Evolutionary conservation across 2,888 invertebrate genomes (phyloP).

Genomic region (Tipula lateralis): DNA sequence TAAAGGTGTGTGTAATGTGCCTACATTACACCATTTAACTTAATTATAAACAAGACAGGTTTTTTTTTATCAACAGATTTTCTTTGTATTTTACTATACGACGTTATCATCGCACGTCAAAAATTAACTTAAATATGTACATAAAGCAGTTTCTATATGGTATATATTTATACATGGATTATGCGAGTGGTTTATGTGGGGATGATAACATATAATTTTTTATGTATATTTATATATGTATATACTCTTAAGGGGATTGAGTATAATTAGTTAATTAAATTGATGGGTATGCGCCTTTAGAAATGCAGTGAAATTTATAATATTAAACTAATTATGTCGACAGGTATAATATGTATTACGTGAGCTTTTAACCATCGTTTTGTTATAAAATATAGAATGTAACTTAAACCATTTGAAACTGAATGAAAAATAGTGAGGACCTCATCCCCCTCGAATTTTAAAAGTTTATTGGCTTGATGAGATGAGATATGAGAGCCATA

Average conservation of each 20-base stretch:
- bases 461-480: no score
- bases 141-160: not conserved
- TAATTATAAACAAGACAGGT: slow-evolving; percentile 19
- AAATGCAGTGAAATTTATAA: not conserved
- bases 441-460: no score
- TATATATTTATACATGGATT: not conserved
- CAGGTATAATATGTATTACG: no score
- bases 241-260: not conserved
- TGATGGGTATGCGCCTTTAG: not conserved
- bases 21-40: slow-evolving; percentile 19
- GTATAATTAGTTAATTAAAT: not conserved
- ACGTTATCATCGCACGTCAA: not conserved
- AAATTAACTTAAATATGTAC: not conserved
- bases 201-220: not conserved
- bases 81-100: not conserved
- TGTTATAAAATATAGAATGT: no score
- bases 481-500: no score
- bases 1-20: slow-evolving; percentile 13
- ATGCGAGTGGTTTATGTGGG: not conserved
- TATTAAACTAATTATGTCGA: not conserved
- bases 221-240: not conserved
- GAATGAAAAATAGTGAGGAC: no score
- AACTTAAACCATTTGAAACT: no score
- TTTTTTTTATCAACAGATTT: not conserved
- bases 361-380: no score